Base-by-base conservation (phyloP, 1,140 invertebrate genomes). In the Monochamus saltuarius region DNA sequence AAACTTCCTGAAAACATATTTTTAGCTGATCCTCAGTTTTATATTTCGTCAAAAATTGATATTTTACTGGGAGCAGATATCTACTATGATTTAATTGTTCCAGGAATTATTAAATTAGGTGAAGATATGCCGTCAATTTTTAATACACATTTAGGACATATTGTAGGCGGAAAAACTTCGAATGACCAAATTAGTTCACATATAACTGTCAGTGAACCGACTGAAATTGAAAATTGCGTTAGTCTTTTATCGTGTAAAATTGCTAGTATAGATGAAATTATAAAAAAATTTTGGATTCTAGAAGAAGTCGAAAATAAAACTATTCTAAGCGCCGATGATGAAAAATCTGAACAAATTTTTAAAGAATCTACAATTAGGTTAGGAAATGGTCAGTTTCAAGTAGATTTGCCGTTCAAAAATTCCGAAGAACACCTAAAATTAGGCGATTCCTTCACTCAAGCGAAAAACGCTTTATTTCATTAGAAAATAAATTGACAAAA, bases 391-490 rank as follows among this genome's bases (percentile, higher is more conserved):
- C 16, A 53, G 11, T 53, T 53, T 38, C 51, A 53, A 16, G 51
- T 53, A 38, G 39, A 53, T 38, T 53, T 53, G 17, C 51, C 51
- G 4, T 38, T 53, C 35, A 53, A 53, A 53, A 53, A 47, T 47
- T 19, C 19, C n/a, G n/a, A n/a, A 7, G 51, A 53, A 7, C 9
- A 37, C 11, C 36, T 38, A 13, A 16, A 37, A 38, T 38, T 53
- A 10, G 51, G 51, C 14, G 51, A 53, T 13, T 53, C 51, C 8
- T 53, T 53, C 13, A 35, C 34, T 16, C 45, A 47, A 47, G 45
- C 45, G 10, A 47, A 47, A 47, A 19, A 22, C 45, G 45, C 14
- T 47, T 53, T 36, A 29, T 29, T 29, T 29, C 22, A 6, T 29
- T 29, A 29, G 22, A 29, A 29, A 29, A 29, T 29, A 29, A n/a